phyloP scores from a whole-genome alignment of 2,797 vertebrate species.

The Microchirus variegatus region DNA sequence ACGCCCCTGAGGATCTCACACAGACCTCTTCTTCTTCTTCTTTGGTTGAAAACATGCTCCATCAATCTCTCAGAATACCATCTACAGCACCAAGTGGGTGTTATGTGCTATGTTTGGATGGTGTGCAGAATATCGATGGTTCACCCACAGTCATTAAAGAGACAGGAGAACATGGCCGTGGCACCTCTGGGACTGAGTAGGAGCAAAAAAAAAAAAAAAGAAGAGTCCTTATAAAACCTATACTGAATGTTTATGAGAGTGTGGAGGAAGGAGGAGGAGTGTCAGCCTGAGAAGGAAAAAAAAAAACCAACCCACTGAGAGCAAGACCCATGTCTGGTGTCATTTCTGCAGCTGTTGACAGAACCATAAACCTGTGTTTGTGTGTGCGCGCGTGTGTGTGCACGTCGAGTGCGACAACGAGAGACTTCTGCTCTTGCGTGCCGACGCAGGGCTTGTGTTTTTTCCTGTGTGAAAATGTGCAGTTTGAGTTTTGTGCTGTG shows the following conservation, averaged over 20 bases:
- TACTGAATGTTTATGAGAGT: conserved; percentile 63
- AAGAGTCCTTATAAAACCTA: conserved; percentile 56
- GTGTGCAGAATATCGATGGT: conserved; percentile 73
- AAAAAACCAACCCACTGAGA: conserved; percentile 65
- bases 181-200: conserved; percentile 69
- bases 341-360: conserved; percentile 71
- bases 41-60: not conserved
- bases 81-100: conserved; percentile 61
- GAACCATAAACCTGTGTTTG: conserved; percentile 30
- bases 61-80: conserved; percentile 47
- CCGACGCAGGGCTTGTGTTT: conserved; percentile 52
- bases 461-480: conserved; percentile 68
- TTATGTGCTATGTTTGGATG: conserved; percentile 71
- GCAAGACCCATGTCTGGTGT: conserved; percentile 53
- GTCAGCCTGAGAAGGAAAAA: conserved; percentile 60
- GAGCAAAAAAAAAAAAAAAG: conserved; percentile 69
- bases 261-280: conserved; percentile 52
- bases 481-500: conserved; percentile 61
- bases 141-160: conserved; percentile 76
- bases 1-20: not conserved
- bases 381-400: conserved; percentile 12
- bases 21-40: too few species aligned
- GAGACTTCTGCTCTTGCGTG: conserved; percentile 53
- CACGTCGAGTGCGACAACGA: conserved; percentile 24
- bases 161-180: conserved; percentile 62